Conservation (phyloP, 2,113 vertebrate species). For the Alligator mississippiensis region DNA sequence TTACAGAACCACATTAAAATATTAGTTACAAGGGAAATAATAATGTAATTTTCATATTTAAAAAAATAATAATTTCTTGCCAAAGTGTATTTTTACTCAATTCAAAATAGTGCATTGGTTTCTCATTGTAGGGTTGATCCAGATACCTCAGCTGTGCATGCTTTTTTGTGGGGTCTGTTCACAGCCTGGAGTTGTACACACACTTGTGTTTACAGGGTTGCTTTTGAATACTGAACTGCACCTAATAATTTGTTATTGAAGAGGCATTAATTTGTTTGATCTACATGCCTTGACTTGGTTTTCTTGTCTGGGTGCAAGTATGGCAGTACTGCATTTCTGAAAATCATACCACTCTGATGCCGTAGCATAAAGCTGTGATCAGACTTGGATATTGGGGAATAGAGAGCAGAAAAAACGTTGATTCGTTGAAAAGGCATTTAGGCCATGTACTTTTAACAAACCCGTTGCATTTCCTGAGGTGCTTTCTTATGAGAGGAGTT, state of each 20-base stretch:
- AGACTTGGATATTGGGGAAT: background rate
- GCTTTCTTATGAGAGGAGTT: background rate
- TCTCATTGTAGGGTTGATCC: background rate
- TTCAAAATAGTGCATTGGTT: constrained; percentile 1
- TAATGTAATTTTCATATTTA: constrained; percentile 44
- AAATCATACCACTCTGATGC: background rate
- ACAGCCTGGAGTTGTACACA: background rate
- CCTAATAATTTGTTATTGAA: background rate
- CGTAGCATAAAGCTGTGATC: background rate
- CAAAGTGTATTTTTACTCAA: constrained; percentile 23
- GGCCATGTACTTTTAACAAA: background rate
- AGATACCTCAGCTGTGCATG: background rate
- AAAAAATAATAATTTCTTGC: constrained; percentile 10
- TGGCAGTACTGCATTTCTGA: background rate
- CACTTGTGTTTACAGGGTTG: background rate
- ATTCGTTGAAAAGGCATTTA: fast-evolving
- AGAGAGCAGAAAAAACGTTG: background rate
- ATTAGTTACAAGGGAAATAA: constrained; percentile 44
- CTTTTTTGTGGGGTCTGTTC: background rate
- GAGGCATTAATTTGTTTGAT: background rate
- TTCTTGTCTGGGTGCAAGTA: background rate
- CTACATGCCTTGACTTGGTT: background rate
- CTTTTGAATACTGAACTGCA: background rate
- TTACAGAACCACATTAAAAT: constrained; percentile 41
- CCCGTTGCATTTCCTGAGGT: background rate